Conservation (phyloP, 2,113 vertebrate genomes). For the Shinisaurus crocodilurus region DNA sequence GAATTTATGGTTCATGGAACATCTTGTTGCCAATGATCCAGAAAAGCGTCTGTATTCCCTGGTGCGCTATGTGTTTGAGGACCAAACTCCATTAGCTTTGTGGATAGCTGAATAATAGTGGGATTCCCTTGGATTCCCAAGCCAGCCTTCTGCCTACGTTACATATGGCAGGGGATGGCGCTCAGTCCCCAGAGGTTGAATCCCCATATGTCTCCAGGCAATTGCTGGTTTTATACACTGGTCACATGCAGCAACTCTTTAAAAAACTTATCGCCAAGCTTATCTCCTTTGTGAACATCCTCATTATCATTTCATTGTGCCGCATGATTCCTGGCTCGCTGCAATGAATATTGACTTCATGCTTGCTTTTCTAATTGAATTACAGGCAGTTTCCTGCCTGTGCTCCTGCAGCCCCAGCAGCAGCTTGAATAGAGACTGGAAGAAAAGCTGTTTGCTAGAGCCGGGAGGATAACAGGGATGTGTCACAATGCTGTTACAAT, state of each 20-base stretch:
- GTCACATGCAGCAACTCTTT: conserved; percentile 69
- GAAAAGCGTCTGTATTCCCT: neutral
- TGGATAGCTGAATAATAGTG: conserved; percentile 39
- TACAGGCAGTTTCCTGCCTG: conserved; percentile 74
- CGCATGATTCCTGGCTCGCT: conserved; percentile 46
- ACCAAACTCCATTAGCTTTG: conserved; percentile 31
- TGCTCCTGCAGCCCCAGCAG: conserved; percentile 74
- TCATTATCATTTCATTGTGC: conserved; percentile 84
- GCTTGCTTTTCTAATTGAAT: conserved; percentile 87
- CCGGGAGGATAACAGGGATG: conserved; percentile 78
- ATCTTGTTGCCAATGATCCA: conserved; percentile 23
- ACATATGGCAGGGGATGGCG: conserved; percentile 71
- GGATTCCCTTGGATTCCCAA: conserved; percentile 71
- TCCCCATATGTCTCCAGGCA: conserved; percentile 60
- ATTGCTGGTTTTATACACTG: conserved; percentile 66
- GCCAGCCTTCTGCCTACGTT: conserved; percentile 63
- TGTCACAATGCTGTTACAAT: conserved; percentile 76
- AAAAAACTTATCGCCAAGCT: conserved; percentile 74
- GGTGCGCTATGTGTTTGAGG: conserved; percentile 56
- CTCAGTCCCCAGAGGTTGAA: conserved; percentile 59
- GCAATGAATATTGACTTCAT: conserved; percentile 83
- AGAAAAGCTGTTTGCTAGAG: conserved; percentile 83
- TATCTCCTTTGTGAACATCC: conserved; percentile 72
- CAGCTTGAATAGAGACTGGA: conserved; percentile 76
- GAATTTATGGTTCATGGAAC: conserved; percentile 9